Evolutionary conservation across 1,140 invertebrate species (phyloP), one percentile per base, ranked within the genome.

Genomic region (Aradophagus sp.): DNA sequence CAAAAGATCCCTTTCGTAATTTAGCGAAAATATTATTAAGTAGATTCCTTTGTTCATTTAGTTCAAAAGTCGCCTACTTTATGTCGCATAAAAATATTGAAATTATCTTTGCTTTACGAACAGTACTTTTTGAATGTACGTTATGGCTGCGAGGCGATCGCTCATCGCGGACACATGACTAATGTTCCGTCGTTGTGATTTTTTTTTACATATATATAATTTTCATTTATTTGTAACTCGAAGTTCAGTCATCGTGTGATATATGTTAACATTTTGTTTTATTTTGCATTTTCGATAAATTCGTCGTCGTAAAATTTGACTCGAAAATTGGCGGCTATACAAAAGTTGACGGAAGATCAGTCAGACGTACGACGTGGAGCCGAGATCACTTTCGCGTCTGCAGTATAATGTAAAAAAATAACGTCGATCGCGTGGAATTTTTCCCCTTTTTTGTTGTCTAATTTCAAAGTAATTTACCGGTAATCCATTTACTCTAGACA

Each of bases 11-110:
- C 34, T 52, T 56, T 59, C 11, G 26, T 58, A 71, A 65, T 71
- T 65, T 65, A 65, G 59, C 59, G 58, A 62, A 70, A 70, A 70
- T 70, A 70, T 70, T 38, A 15, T 62, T 48, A 58, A 58, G 5
- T 53, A 44, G 42, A 20, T 50, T 42, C n/a, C 32, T 32, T 23
- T 1, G n/a, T 35, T 42, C 10, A 23, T 26, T 36, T 48, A 15
- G 29, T 36, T 56, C 17, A 35, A 58, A 55, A 35, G 17, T 53
- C 19, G 16, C 34, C 56, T 61, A 61, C 20, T 17, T 61, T 69
- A 59, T 17, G 39, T 61, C 35, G 66, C 66, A 50, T 62, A 50
- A 42, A 69, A 62, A 56, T 62, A 62, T 42, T 62, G 23, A 62
- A 69, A 69, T 62, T 11, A 62, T 69, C n/a, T 45, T 53, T 34